These are phyloP conservation scores for Clamator glandarius DNA, from an alignment of 2,797 vertebrate genomes.

Conservation along the genomic window DNA sequence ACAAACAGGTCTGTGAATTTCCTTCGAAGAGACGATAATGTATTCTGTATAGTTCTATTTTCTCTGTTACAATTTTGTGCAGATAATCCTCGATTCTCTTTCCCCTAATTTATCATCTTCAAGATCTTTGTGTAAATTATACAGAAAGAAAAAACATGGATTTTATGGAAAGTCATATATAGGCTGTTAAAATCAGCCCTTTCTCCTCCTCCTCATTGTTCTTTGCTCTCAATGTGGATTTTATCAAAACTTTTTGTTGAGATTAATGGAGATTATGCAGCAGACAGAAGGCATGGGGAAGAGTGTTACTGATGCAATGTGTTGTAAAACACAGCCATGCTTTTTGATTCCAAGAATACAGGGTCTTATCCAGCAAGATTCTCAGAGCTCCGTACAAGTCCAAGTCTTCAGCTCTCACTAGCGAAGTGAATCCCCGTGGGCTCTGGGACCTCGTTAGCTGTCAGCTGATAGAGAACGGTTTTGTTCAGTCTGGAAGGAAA, in stretches of 20 bases:
- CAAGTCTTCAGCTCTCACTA: background rate
- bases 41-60: background rate
- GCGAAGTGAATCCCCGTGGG: background rate
- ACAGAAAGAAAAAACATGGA: background rate
- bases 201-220: constrained; percentile 26
- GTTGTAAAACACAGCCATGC: background rate
- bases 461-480: background rate
- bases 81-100: constrained; percentile 42
- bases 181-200: constrained; percentile 15
- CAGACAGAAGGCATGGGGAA: constrained; percentile 5
- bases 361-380: background rate
- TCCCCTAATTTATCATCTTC: constrained; percentile 38
- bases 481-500: background rate
- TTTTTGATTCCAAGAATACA: background rate
- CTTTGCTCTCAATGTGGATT: constrained; percentile 32
- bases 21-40: background rate
- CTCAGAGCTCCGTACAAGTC: background rate
- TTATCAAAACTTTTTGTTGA: constrained; percentile 16
- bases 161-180: constrained; percentile 26
- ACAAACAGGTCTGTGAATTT: constrained; percentile 52
- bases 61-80: constrained; percentile 29
- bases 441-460: background rate
- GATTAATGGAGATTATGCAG: constrained; percentile 11
- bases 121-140: constrained; percentile 26
- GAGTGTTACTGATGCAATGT: background rate